Evolutionary conservation across 2,797 vertebrate species (phyloP).

Genomic region (Dipus sagitta): DNA sequence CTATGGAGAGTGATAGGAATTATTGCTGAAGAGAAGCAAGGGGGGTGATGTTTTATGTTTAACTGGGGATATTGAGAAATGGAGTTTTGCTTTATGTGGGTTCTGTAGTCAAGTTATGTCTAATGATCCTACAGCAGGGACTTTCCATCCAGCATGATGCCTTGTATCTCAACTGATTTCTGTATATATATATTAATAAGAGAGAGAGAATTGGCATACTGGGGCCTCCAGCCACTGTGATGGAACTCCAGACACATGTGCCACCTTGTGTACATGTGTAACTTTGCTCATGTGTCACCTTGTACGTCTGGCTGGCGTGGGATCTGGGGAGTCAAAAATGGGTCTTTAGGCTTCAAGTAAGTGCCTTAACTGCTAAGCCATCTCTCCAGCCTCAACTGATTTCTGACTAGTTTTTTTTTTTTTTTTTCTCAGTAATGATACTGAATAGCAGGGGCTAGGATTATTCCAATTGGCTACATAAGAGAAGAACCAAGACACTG

Average conservation of each 20-base stretch:
- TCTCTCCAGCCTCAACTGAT: neutral
- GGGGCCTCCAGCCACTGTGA: no score
- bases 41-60: neutral
- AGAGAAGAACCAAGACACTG: neutral
- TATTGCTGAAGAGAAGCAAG: neutral
- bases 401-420: neutral
- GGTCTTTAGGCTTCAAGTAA: no score
- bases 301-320: no score
- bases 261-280: no score
- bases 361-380: no score
- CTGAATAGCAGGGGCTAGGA: neutral
- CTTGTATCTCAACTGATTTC: neutral
- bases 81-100: neutral
- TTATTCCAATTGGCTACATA: neutral
- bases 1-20: neutral
- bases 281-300: no score
- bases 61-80: neutral
- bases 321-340: no score
- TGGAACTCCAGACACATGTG: no score
- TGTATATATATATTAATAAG: no score
- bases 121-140: no score
- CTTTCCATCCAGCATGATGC: neutral
- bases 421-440: neutral
- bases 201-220: no score
- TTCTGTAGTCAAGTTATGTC: fast-evolving